phyloP scores from a whole-genome alignment of 2,797 vertebrate species.

The Gymnoscopelus braueri region DNA sequence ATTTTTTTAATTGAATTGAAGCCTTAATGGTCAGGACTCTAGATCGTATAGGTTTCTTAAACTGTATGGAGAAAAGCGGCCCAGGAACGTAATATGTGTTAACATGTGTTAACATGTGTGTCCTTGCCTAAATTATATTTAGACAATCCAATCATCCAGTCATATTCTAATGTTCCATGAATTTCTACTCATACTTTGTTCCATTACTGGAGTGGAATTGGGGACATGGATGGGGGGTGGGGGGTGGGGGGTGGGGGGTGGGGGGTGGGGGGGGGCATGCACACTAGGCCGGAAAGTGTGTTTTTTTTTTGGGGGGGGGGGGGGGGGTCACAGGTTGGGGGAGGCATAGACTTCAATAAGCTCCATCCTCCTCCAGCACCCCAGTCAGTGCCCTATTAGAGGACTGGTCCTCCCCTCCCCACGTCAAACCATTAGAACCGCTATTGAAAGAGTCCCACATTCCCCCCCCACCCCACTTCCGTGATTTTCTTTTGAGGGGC shows the following conservation, averaged over 20 bases:
- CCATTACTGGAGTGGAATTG: constrained; percentile 6
- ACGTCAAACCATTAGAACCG: not conserved
- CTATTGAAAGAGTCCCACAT: constrained; percentile 44
- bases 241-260: not conserved
- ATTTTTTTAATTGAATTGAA: too few relatives aligned
- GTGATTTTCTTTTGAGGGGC: constrained; percentile 45
- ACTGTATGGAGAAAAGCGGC: too few relatives aligned
- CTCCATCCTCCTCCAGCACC: constrained; percentile 53
- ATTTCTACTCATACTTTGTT: not conserved
- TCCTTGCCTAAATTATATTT: too few relatives aligned
- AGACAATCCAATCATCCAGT: too few relatives aligned
- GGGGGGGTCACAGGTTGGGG: constrained; percentile 2
- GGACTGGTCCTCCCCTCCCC: constrained; percentile 37
- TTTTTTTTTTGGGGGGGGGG: constrained; percentile 19
- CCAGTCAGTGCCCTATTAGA: constrained; percentile 57
- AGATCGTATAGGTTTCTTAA: too few relatives aligned
- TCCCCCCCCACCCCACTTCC: constrained; percentile 33
- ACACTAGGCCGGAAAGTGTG: constrained; percentile 50
- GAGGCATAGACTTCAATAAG: constrained; percentile 52
- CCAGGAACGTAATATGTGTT: too few relatives aligned
- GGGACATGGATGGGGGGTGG: not conserved
- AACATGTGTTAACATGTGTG: too few relatives aligned
- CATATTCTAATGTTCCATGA: too few relatives aligned
- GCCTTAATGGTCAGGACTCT: too few relatives aligned
- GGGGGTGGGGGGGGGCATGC: constrained; percentile 21